phyloP scores from a whole-genome alignment of 2,888 invertebrate species.

The Ceratothoa steindachneri region DNA sequence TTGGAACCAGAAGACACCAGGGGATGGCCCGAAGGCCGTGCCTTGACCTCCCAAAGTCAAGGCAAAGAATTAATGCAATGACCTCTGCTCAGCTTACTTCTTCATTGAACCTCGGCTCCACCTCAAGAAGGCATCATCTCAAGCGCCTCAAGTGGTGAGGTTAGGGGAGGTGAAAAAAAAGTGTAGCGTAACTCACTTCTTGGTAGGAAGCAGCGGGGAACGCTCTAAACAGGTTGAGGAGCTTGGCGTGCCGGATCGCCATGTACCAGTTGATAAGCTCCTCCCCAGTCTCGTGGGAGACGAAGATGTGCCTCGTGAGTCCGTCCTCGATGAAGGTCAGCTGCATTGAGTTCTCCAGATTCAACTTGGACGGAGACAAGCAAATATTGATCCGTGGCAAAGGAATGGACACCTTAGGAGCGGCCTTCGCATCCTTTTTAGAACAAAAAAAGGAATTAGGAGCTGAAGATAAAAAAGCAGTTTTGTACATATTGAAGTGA shows the following conservation, averaged over 20 bases:
- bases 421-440: conserved; percentile 32
- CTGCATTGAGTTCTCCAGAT: conserved; percentile 74
- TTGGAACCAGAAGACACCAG: too few relatives aligned
- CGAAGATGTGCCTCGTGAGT: conserved; percentile 78
- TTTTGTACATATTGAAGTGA: background rate
- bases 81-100: too few relatives aligned
- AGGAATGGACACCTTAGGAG: conserved; percentile 58
- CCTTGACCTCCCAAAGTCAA: too few relatives aligned
- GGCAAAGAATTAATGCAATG: too few relatives aligned
- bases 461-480: background rate
- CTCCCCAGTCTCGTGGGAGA: conserved; percentile 80
- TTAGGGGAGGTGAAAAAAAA: too few relatives aligned
- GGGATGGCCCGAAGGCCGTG: too few relatives aligned
- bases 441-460: conserved; percentile 3
- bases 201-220: conserved; percentile 71
- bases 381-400: conserved; percentile 78
- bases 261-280: conserved; percentile 80
- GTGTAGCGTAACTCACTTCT: too few relatives aligned
- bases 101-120: too few relatives aligned
- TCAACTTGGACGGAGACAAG: conserved; percentile 76
- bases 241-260: conserved; percentile 76
- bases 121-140: too few relatives aligned
- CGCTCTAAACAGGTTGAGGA: conserved; percentile 75
- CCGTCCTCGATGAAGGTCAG: conserved; percentile 80
- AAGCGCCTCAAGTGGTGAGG: too few relatives aligned